Conservation (phyloP, 2,797 vertebrate genomes). For the Sciurus vulgaris region DNA sequence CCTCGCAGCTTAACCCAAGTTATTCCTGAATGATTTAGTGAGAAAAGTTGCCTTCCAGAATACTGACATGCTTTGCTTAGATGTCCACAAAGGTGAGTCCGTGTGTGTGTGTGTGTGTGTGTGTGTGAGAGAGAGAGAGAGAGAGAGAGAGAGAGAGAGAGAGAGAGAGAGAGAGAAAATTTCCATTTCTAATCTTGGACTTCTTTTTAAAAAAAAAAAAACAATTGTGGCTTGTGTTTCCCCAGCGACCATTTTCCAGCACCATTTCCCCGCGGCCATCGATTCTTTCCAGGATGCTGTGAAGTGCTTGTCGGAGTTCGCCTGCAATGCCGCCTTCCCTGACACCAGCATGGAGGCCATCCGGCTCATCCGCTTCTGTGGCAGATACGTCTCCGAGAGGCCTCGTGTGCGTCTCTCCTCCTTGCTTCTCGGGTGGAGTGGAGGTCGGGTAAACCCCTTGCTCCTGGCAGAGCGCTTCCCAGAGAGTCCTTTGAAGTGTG, state of each 20-base stretch:
- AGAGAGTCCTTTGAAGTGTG: not conserved
- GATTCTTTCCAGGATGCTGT: slow-evolving; percentile 98
- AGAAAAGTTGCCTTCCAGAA: not conserved
- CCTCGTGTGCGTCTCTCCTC: slow-evolving; percentile 91
- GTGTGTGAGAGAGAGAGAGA: too few relatives aligned
- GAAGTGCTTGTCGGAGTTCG: slow-evolving; percentile 97
- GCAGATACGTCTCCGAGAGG: slow-evolving; percentile 95
- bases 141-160: too few relatives aligned
- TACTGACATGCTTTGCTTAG: not conserved
- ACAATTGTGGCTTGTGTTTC: slow-evolving; percentile 67
- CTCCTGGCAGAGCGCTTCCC: not conserved
- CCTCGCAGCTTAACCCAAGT: not conserved
- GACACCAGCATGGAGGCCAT: slow-evolving; percentile 99
- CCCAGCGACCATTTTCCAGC: slow-evolving; percentile 95
- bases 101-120: not conserved
- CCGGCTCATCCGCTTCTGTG: slow-evolving; percentile 95
- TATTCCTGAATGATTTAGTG: slow-evolving; percentile 41
- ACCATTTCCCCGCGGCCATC: slow-evolving; percentile 96
- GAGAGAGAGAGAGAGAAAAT: not conserved
- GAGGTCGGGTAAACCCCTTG: too few relatives aligned
- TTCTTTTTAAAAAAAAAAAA: too few relatives aligned
- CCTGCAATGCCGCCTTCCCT: slow-evolving; percentile 96
- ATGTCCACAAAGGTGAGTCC: not conserved
- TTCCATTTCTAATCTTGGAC: not conserved
- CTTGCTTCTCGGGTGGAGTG: fast-evolving